These are phyloP conservation scores for Microcebus griseorufus DNA, from an alignment of 2,113 vertebrate species.

Conservation along the genomic window DNA sequence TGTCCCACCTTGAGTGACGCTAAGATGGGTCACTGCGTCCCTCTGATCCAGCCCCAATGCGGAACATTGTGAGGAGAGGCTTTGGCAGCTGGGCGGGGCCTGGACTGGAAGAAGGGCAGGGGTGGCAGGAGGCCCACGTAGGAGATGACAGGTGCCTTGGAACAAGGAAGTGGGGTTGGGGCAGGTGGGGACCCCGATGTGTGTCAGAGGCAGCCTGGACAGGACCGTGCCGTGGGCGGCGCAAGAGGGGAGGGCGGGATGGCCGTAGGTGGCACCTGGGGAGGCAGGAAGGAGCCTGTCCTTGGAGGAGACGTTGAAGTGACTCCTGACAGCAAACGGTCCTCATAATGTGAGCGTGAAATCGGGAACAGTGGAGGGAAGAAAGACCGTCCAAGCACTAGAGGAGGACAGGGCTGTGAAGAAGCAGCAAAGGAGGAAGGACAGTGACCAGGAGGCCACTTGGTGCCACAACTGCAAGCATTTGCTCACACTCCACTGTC, in stretches of 20 bases:
- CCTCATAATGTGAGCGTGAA: neutral
- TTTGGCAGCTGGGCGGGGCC: neutral
- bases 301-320: neutral
- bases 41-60: neutral
- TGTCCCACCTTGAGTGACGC: neutral
- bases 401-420: neutral
- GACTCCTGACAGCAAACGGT: neutral
- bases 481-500: too few relatives aligned
- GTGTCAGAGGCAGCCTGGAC: neutral
- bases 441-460: neutral
- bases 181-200: neutral
- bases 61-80: neutral
- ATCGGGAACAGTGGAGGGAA: neutral
- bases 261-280: rapidly evolving
- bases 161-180: neutral
- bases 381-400: neutral
- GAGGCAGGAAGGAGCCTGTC: neutral
- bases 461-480: neutral
- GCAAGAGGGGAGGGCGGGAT: neutral
- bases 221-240: too few relatives aligned
- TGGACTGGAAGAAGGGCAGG: neutral
- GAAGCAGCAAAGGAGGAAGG: neutral
- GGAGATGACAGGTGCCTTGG: neutral
- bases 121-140: neutral
- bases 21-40: neutral